These are phyloP conservation scores for Hemiprocne comata DNA, from an alignment of 2,113 vertebrate genomes.

Conservation along the genomic window DNA sequence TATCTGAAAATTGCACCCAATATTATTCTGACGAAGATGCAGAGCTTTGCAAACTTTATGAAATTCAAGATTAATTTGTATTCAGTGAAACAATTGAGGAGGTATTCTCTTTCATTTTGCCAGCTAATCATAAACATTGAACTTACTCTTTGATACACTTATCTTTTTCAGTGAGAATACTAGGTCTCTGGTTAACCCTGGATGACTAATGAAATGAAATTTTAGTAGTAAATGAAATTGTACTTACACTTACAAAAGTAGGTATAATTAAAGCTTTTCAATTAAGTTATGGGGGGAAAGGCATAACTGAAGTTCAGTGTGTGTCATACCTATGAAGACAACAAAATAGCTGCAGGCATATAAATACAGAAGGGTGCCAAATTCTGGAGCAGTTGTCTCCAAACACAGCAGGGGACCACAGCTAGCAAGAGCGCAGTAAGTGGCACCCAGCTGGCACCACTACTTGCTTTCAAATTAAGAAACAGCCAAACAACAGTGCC, in stretches of 20 bases:
- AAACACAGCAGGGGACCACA: rapidly evolving
- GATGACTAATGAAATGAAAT: not conserved
- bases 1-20: not conserved
- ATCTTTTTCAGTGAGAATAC: not conserved
- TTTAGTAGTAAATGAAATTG: not conserved
- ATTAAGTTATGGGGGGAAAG: not conserved
- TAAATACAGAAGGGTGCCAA: not conserved
- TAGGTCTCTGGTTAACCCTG: not conserved
- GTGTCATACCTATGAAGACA: rapidly evolving
- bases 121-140: not conserved
- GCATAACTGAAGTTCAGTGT: not conserved
- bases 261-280: not conserved
- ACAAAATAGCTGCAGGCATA: not conserved
- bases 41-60: not conserved
- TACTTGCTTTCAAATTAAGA: not conserved
- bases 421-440: not conserved
- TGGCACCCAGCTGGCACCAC: not conserved
- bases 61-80: not conserved
- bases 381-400: not conserved
- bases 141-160: not conserved
- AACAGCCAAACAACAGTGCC: not conserved
- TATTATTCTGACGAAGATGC: not conserved
- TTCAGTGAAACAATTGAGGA: not conserved
- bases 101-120: not conserved
- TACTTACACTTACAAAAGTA: not conserved